phyloP scores from a whole-genome alignment of 2,113 vertebrate species.

The Callionymus lyra region DNA sequence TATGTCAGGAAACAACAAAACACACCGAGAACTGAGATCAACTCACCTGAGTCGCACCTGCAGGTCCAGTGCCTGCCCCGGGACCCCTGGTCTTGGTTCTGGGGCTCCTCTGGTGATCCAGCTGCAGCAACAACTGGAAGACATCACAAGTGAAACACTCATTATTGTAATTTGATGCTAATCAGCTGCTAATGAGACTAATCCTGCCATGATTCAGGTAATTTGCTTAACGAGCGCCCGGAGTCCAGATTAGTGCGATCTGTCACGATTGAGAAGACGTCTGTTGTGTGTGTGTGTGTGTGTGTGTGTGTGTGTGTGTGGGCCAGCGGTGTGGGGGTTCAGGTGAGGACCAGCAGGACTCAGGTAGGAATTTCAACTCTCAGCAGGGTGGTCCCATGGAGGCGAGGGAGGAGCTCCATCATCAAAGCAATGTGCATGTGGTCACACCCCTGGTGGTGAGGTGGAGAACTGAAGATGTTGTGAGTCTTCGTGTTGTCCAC shows the following conservation, averaged over 20 bases:
- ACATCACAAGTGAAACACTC: constrained; percentile 99
- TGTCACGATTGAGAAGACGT: constrained; percentile 98
- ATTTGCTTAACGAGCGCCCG: constrained; percentile 99
- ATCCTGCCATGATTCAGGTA: constrained; percentile 99
- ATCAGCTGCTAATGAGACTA: constrained; percentile 99
- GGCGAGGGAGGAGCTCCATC: too few relatives aligned
- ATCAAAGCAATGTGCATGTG: too few relatives aligned
- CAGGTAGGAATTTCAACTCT: too few relatives aligned
- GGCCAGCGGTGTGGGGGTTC: constrained; percentile 52
- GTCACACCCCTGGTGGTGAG: too few relatives aligned
- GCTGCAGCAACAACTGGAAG: constrained; percentile 99
- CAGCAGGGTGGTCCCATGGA: too few relatives aligned
- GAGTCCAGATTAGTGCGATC: constrained; percentile 98
- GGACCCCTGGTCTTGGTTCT: neutral
- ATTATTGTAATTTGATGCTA: constrained; percentile 99
- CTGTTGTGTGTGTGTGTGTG: constrained; percentile 80
- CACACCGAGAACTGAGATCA: too few relatives aligned
- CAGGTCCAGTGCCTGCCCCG: neutral
- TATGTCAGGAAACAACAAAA: too few relatives aligned
- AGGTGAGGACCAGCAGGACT: constrained; percentile 27
- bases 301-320: too few relatives aligned
- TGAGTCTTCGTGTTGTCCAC: too few relatives aligned
- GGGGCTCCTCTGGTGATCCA: constrained; percentile 81
- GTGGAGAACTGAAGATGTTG: too few relatives aligned
- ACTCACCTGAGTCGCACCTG: neutral